Evolutionary conservation across 2,797 vertebrate species (phyloP).

Genomic region (Channa striata): DNA sequence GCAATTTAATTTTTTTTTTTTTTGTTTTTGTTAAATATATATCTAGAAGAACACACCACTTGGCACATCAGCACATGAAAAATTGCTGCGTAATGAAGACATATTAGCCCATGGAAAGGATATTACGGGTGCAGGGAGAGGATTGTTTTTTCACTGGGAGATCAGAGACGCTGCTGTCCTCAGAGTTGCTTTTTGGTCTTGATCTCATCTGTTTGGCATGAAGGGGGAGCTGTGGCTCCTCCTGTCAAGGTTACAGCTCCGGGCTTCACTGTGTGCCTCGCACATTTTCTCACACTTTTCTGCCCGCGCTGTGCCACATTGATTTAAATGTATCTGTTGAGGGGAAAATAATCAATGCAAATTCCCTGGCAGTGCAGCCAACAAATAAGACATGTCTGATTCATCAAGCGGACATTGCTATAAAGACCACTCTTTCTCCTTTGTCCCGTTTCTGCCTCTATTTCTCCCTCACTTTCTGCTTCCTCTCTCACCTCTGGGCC

Average conservation of each 20-base stretch:
- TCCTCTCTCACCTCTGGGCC: constrained; percentile 83
- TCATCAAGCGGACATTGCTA: constrained; percentile 92
- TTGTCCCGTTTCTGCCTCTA: constrained; percentile 63
- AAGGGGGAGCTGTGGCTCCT: constrained; percentile 99
- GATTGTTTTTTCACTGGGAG: constrained; percentile 42
- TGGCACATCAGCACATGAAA: constrained; percentile 59
- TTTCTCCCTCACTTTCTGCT: constrained; percentile 41
- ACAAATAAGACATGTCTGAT: constrained; percentile 89
- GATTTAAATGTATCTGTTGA: constrained; percentile 94
- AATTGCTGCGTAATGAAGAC: constrained; percentile 72
- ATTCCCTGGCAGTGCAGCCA: constrained; percentile 91
- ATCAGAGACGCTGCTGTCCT: constrained; percentile 63
- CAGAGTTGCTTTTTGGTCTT: constrained; percentile 67
- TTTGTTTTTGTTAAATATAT: constrained; percentile 1
- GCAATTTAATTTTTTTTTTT: constrained; percentile 27
- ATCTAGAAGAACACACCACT: constrained; percentile 36
- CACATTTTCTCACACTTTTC: constrained; percentile 84
- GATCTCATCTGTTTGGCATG: constrained; percentile 89
- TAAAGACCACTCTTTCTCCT: constrained; percentile 88
- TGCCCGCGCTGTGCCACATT: constrained; percentile 89
- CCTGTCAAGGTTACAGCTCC: constrained; percentile 81
- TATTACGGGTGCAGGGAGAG: constrained; percentile 46
- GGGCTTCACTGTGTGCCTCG: constrained; percentile 69
- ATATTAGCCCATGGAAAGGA: constrained; percentile 67
- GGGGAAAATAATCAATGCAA: constrained; percentile 98